Evolutionary conservation across 2,113 vertebrate genomes (phyloP).

Genomic region (Oryzias celebensis): DNA sequence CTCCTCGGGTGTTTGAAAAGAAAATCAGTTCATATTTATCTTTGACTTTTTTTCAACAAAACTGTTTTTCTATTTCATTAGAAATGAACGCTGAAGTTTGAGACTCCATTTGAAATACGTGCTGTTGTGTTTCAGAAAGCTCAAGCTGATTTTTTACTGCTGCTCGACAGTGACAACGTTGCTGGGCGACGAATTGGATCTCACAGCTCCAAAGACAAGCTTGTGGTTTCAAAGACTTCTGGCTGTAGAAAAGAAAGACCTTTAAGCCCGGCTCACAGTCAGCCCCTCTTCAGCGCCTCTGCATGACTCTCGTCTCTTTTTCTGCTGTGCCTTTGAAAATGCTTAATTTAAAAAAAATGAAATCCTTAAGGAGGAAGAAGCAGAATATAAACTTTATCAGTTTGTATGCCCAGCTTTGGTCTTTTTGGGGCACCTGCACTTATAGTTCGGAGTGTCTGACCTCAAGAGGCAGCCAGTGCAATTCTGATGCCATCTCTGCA

Average conservation of each 20-base stretch:
- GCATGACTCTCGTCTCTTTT: slow-evolving; percentile 12
- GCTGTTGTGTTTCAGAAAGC: slow-evolving; percentile 16
- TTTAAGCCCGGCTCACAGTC: slow-evolving; percentile 27
- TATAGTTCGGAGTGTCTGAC: no score
- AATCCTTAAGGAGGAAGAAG: slow-evolving; percentile 33
- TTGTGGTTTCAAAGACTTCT: slow-evolving; percentile 16
- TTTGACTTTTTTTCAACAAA: neutral
- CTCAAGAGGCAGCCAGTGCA: no score
- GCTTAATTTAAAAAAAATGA: neutral
- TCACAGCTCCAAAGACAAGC: slow-evolving; percentile 16
- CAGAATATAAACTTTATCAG: slow-evolving; percentile 21
- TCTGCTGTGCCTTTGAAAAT: neutral
- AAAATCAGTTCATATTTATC: no score
- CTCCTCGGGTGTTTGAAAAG: no score
- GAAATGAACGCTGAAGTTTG: neutral
- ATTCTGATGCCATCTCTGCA: no score
- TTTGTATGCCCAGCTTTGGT: neutral
- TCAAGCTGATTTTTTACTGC: slow-evolving; percentile 19
- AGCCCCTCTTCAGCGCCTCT: neutral
- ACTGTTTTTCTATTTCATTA: neutral
- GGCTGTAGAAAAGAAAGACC: slow-evolving; percentile 34
- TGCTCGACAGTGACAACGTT: slow-evolving; percentile 1
- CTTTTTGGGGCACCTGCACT: no score
- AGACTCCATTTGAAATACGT: neutral
- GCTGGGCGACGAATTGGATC: slow-evolving; percentile 20